A percentile compares a stretch with the other conserved stretches of the same genome.
Conservation (phyloP, 2,888 invertebrate species). For the Rhyacophila evoluta region DNA sequence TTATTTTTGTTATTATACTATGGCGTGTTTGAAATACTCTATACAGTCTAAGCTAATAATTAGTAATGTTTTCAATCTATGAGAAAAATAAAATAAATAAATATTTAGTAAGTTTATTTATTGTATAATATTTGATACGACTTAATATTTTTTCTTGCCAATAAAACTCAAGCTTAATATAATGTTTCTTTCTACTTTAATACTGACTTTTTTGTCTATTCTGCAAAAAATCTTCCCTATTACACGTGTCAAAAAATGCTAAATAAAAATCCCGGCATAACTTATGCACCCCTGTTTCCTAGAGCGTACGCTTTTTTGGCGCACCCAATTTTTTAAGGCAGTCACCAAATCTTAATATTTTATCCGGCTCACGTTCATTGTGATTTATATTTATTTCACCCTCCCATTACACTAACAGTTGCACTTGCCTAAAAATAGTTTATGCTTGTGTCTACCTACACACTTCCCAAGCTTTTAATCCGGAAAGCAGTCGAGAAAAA, state of each 20-base stretch:
- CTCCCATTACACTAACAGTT: constrained; percentile 38
- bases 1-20: no score
- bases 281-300: constrained; percentile 49
- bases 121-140: no score
- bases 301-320: constrained; percentile 39
- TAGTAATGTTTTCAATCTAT: no score
- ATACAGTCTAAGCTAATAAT: no score
- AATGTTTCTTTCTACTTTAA: no score
- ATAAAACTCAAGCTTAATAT: no score
- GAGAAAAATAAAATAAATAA: no score
- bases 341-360: constrained; percentile 47
- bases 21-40: no score
- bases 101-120: no score
- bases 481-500: background rate
- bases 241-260: constrained; percentile 46
- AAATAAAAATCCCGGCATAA: constrained; percentile 47
- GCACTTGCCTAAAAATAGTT: constrained; percentile 42
- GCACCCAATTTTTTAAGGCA: constrained; percentile 52
- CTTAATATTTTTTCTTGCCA: no score
- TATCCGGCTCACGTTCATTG: constrained; percentile 50
- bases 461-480: background rate
- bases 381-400: constrained; percentile 49
- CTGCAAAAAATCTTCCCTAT: constrained; percentile 29
- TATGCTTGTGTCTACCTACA: no score
- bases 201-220: no score